Evolutionary conservation across 1,140 invertebrate genomes (phyloP).

Genomic region (Cotesia typhae): DNA sequence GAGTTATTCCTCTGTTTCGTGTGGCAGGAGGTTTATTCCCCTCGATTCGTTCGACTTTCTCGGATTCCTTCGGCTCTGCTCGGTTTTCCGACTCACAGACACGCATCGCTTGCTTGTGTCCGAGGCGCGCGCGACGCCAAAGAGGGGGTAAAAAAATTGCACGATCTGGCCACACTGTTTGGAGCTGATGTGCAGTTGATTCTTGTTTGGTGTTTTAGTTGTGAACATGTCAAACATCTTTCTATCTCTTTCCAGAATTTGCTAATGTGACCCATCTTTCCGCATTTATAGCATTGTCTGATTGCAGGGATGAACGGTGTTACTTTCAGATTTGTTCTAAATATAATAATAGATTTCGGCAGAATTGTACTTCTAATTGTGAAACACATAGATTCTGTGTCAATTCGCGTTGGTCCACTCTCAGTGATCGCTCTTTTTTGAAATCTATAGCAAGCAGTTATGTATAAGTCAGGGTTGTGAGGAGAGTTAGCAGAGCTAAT

Average conservation of each 20-base stretch:
- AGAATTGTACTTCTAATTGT: neutral
- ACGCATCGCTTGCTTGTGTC: no score
- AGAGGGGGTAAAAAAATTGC: no score
- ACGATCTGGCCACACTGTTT: no score
- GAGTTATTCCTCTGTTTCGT: no score
- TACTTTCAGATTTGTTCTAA: neutral
- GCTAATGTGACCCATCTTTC: conserved; percentile 15
- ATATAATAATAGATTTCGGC: conserved; percentile 1
- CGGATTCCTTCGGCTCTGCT: no score
- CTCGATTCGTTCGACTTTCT: no score
- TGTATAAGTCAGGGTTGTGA: neutral
- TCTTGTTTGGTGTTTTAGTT: neutral
- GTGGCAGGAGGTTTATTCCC: no score
- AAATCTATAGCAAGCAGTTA: neutral
- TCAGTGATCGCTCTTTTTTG: neutral
- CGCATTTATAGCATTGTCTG: conserved; percentile 13
- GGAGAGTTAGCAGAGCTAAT: neutral
- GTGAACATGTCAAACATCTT: neutral
- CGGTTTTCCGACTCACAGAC: no score
- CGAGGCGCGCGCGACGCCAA: no score
- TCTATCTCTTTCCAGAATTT: neutral
- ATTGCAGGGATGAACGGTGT: neutral
- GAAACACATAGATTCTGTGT: conserved; percentile 12
- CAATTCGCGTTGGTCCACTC: neutral
- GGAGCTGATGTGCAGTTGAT: no score